These are phyloP conservation scores for Pterocles gutturalis DNA, from an alignment of 2,113 vertebrate species.

Conservation along the genomic window DNA sequence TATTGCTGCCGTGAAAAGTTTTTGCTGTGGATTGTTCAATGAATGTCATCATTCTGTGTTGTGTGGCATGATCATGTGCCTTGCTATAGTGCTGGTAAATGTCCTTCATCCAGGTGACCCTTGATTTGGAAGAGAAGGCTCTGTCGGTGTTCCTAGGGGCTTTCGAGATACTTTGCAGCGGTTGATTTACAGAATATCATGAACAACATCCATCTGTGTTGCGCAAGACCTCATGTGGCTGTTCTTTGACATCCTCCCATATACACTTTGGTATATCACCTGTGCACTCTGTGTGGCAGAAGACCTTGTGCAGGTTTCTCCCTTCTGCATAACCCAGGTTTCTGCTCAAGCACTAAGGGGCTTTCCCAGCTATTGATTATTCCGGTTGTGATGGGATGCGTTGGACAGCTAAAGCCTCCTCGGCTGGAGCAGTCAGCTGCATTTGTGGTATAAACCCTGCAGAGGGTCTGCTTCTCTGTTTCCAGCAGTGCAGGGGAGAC, in stretches of 20 bases:
- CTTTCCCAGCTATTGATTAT: background rate
- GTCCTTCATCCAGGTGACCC: background rate
- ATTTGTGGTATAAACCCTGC: background rate
- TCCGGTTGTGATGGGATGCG: background rate
- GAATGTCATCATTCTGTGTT: accelerated
- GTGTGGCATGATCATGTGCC: accelerated
- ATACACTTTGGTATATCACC: accelerated
- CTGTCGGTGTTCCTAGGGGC: background rate
- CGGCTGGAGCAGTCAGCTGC: background rate
- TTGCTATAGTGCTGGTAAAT: accelerated
- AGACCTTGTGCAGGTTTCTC: background rate
- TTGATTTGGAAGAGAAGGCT: background rate
- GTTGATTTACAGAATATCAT: background rate
- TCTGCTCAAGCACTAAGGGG: background rate
- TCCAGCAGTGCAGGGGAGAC: accelerated
- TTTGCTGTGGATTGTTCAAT: background rate
- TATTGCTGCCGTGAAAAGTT: background rate
- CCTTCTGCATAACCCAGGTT: background rate
- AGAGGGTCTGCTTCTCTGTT: background rate
- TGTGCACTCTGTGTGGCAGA: accelerated
- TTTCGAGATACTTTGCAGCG: background rate
- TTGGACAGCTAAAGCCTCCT: background rate
- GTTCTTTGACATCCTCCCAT: background rate
- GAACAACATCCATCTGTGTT: accelerated
- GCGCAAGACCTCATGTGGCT: accelerated